These are phyloP conservation scores for Gymnocheta viridis DNA, from an alignment of 2,888 invertebrate species.

Conservation along the genomic window DNA sequence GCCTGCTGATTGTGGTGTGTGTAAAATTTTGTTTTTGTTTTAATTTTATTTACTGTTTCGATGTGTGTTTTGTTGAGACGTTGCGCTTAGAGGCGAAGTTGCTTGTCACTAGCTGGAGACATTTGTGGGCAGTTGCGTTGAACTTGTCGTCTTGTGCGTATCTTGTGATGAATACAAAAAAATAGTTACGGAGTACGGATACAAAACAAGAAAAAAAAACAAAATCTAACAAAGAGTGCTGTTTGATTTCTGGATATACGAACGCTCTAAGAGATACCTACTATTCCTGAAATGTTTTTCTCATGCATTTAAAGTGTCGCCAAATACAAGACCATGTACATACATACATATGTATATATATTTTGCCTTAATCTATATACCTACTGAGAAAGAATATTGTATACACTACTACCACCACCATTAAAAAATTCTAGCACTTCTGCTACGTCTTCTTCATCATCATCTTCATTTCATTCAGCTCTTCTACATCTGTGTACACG, in stretches of 20 bases:
- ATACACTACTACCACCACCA: constrained; percentile 61
- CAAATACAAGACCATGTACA: constrained; percentile 51
- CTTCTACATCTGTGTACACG: constrained; percentile 70
- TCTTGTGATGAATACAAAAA: constrained; percentile 57
- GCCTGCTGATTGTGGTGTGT: constrained; percentile 72
- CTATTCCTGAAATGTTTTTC: constrained; percentile 50
- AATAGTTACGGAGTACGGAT: constrained; percentile 62
- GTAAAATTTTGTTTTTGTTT: constrained; percentile 38
- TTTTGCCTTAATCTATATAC: constrained; percentile 37
- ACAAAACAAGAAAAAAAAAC: constrained; percentile 19
- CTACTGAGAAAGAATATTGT: constrained; percentile 18
- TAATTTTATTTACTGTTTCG: constrained; percentile 10
- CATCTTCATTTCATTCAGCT: constrained; percentile 63
- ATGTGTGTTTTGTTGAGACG: constrained; percentile 51
- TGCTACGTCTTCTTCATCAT: constrained; percentile 45
- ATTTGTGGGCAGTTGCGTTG: constrained; percentile 80
- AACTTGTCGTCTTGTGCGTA: constrained; percentile 81
- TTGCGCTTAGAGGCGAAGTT: constrained; percentile 69
- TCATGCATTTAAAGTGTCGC: constrained; percentile 61
- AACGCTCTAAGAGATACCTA: constrained; percentile 50
- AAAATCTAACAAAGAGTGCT: constrained; percentile 46
- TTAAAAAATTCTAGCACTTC: constrained; percentile 55
- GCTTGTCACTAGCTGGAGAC: constrained; percentile 73
- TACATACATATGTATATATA: not conserved
- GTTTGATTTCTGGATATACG: constrained; percentile 48